Evolutionary conservation across 2,797 vertebrate species (phyloP), one percentile per base, ranked within the genome.

Genomic region (Anabacerthia variegaticeps): DNA sequence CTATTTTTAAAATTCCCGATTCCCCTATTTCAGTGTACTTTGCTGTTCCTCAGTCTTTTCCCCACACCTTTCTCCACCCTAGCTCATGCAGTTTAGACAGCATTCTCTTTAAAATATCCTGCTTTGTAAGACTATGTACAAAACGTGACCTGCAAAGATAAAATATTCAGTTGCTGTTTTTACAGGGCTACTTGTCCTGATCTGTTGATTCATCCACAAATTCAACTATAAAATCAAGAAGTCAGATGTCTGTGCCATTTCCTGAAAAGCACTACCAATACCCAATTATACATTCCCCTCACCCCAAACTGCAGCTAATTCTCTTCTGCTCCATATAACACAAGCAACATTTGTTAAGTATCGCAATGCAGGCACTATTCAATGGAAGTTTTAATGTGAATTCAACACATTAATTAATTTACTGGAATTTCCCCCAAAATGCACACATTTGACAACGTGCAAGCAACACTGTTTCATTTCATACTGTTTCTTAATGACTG

Each of bases 331-430:
- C 55, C 76, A 74, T 68, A 48, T 77, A 94, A 93, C 79, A 92
- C 67, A 80, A 54, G 54, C 67, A 88, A 85, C 62, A 73, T 96
- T 97, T 90, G 82, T 91, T 95, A 89, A 93, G 89, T 65, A 92
- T 93, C 2, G 6, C 83, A 93, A 88, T 88, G 68, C 46, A 77
- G 63, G 74, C 83, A 55, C 63, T 46, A 77, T 65, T 90, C 82
- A 82, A 75, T 61, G 51, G 61, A 84, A 74, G 34, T 82, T 92
- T 91, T 95, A 89, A 82, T 77, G 84, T 63, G 43, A 93, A 61
- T 74, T 91, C 78, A 92, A 85, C 39, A 63, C 52, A 66, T 85
- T 91, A 80, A 89, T 95, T 95, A 95, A 94, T 97, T 95, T 95
- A 78, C 73, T 16, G 8, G 82, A 59, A 55, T 93, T 79, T 93